Base-by-base conservation (phyloP, 1,140 invertebrate genomes). In the Brachionus koreanus region DNA sequence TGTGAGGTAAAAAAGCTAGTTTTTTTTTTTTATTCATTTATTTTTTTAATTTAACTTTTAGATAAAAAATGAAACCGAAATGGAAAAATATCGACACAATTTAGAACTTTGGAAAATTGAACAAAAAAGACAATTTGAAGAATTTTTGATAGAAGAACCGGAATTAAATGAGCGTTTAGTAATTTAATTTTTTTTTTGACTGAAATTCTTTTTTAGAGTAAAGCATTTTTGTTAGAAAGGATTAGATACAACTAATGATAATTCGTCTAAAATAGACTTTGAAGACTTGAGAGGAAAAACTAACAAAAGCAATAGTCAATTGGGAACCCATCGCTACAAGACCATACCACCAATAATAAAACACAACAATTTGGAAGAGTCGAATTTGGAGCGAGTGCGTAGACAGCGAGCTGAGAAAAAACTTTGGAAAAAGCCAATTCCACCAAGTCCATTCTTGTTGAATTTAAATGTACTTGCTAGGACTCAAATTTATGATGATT, bases 61-160 rank as follows among this genome's bases (percentile, higher is more conserved):
- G 87, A 84, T 87, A 6, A 86, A 85, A 33, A 86, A 88, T 84
- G 83, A 86, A 65, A 84, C 84, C 10, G 85, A 87, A 81, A 85
- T 85, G 84, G 83, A 82, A 23, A 83, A 84, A 49, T 89, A 87
- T 83, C 83, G 83, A 33, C 69, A 84, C 35, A 83, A 85, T 49
- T 79, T 89, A 52, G 43, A 72, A n/a, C 85, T 84, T 2, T 89
- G 88, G 88, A 85, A 87, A 49, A 83, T 83, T 3, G 87, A 89
- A 76, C 83, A 83, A 82, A 82, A 85, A 25, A 74, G 87, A 52
- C 87, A 88, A 85, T 85, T 84, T 46, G 84, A 86, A 19, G 87
- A 89, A 83, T 89, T 89, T 81, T 86, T 85, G 12, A 86, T 89
- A 57, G 88, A 87, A 72, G 88, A 89, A 79, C 83, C 86, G 67